Evolutionary conservation across 1,140 invertebrate species (phyloP).

Genomic region (Propsilocerus akamusi): DNA sequence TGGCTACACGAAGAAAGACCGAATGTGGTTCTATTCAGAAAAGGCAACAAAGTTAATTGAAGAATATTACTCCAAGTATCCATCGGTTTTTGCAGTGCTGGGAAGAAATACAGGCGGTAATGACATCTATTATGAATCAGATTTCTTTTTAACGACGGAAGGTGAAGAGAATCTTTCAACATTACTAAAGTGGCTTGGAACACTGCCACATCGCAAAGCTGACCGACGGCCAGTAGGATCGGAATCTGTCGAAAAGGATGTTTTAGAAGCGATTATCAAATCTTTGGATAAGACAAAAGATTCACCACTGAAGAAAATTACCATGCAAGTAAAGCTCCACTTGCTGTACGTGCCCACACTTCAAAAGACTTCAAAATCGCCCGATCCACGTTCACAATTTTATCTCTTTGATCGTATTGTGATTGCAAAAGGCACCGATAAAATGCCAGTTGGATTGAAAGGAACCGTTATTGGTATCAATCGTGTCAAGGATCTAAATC

Average conservation of each 20-base stretch:
- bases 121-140: constrained; percentile 42
- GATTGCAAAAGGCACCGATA: constrained; percentile 44
- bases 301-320: constrained; percentile 31
- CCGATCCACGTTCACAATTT: constrained; percentile 45
- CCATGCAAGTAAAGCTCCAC: constrained; percentile 61
- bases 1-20: constrained; percentile 61
- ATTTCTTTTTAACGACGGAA: constrained; percentile 39
- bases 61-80: constrained; percentile 49
- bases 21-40: constrained; percentile 65
- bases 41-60: constrained; percentile 50
- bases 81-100: constrained; percentile 50
- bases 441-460: constrained; percentile 54
- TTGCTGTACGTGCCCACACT: constrained; percentile 45
- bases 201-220: constrained; percentile 9
- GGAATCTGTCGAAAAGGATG: constrained; percentile 20
- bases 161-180: constrained; percentile 21
- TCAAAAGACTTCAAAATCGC: constrained; percentile 20
- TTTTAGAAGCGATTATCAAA: constrained; percentile 35
- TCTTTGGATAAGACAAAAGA: constrained; percentile 43
- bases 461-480: constrained; percentile 64
- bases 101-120: constrained; percentile 20
- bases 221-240: not conserved
- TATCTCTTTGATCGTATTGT: constrained; percentile 69
- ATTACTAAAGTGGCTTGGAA: not conserved
- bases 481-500: constrained; percentile 21